Percentiles rank a stretch among this genome's conserved stretches.
Conservation (phyloP, 2,113 vertebrate genomes). For the Eulemur macaco region DNA sequence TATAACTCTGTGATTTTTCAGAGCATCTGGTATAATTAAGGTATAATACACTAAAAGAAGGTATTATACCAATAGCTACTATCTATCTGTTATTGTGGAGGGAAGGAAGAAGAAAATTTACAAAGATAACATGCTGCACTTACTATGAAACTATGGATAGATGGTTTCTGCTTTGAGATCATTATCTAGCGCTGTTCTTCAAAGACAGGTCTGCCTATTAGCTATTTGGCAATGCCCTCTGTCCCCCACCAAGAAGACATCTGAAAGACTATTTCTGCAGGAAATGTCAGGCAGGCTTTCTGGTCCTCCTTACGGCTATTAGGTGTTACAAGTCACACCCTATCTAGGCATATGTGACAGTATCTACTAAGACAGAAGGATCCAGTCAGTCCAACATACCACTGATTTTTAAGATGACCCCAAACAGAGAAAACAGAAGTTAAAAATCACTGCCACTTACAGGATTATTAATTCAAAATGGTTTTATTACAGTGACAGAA, state of each 20-base stretch:
- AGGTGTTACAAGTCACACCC: neutral
- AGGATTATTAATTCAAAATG: slow-evolving; percentile 56
- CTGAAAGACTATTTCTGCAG: slow-evolving; percentile 1
- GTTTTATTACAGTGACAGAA: neutral
- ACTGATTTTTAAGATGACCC: slow-evolving; percentile 51
- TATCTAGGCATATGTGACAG: neutral
- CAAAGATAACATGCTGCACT: neutral
- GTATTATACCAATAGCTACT: neutral
- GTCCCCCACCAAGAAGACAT: neutral
- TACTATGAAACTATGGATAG: neutral
- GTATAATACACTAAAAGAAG: neutral
- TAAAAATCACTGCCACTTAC: slow-evolving; percentile 50
- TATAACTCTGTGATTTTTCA: neutral
- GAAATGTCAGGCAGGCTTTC: neutral
- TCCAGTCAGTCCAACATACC: neutral
- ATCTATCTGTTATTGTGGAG: neutral
- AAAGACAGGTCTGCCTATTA: slow-evolving; percentile 16
- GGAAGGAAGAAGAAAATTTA: neutral
- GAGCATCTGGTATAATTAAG: neutral
- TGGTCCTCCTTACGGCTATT: neutral
- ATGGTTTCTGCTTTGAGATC: neutral
- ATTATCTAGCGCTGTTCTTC: neutral
- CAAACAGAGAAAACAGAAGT: slow-evolving; percentile 51
- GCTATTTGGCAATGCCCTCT: neutral
- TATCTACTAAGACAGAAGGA: slow-evolving; percentile 51